Percentiles rank a stretch among this genome's conserved stretches.
phyloP scores from a whole-genome alignment of 2,113 vertebrate genomes.

The Leptodactylus fuscus region DNA sequence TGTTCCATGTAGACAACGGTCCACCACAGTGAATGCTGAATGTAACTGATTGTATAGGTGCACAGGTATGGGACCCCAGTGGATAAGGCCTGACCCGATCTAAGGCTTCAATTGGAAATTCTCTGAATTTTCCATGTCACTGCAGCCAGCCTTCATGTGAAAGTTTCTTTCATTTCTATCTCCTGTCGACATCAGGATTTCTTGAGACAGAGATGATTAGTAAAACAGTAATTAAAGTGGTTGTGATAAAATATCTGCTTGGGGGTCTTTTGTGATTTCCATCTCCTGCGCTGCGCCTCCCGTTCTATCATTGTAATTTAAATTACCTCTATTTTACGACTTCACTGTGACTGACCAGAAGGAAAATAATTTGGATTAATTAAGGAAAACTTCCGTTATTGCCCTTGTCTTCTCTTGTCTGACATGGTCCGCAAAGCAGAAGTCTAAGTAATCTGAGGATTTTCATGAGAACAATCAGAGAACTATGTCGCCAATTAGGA shows the following conservation, averaged over 20 bases:
- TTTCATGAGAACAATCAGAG: conserved; percentile 29
- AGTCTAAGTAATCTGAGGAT: conserved; percentile 5
- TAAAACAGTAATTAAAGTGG: conserved; percentile 71
- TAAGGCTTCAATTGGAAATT: too few relatives aligned
- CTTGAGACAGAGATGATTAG: conserved; percentile 67
- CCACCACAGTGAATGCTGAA: too few relatives aligned
- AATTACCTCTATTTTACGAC: conserved; percentile 63
- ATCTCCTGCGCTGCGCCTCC: conserved; percentile 59
- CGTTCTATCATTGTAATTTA: conserved; percentile 62
- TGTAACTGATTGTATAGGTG: too few relatives aligned
- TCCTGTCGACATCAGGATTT: conserved; percentile 13
- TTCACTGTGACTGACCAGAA: conserved; percentile 63
- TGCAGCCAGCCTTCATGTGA: neutral
- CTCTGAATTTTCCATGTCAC: too few relatives aligned
- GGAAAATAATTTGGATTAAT: conserved; percentile 57
- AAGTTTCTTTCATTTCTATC: neutral
- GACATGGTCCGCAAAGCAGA: conserved; percentile 45
- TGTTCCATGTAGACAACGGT: too few relatives aligned
- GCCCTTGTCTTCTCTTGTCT: conserved; percentile 38
- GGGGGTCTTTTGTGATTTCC: conserved; percentile 63
- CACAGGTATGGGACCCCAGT: too few relatives aligned
- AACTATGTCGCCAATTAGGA: conserved; percentile 35
- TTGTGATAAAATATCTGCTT: conserved; percentile 70
- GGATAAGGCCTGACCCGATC: too few relatives aligned
- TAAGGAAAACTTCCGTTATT: conserved; percentile 62